phyloP scores from a whole-genome alignment of 2,888 invertebrate species.

The Harpalus rufipes region DNA sequence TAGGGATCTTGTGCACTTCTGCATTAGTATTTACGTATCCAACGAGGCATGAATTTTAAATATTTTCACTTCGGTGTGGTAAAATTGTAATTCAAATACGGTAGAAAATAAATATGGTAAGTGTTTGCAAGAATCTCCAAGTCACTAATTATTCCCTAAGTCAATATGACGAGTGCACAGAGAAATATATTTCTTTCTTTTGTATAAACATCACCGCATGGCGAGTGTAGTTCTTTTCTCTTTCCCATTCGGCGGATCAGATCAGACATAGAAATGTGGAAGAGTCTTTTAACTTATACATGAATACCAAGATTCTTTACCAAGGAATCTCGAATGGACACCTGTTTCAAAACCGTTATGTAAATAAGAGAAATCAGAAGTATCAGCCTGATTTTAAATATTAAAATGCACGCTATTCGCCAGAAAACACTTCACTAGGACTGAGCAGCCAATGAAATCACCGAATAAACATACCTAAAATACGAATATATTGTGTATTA shows the following conservation, averaged over 20 bases:
- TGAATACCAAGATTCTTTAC: background rate
- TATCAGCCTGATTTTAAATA: background rate
- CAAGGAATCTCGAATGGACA: background rate
- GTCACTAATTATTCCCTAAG: background rate
- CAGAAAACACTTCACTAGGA: too few species aligned
- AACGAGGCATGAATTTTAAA: background rate
- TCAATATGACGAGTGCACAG: background rate
- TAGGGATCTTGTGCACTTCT: background rate
- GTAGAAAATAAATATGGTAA: background rate
- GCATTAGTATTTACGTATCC: background rate
- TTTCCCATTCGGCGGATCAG: too few species aligned
- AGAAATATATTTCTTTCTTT: background rate
- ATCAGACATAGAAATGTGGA: too few species aligned
- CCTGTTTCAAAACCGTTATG: background rate
- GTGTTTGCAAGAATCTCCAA: background rate
- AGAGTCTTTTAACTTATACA: background rate
- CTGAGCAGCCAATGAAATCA: too few species aligned
- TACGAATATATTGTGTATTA: too few species aligned
- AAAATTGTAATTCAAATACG: background rate
- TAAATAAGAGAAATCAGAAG: background rate
- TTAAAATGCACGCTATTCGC: constrained; percentile 1
- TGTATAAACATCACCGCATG: background rate
- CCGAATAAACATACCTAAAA: too few species aligned
- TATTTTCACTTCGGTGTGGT: background rate
- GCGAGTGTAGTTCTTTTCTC: background rate